These are phyloP conservation scores for Alethe diademata DNA, from an alignment of 2,113 vertebrate species.

Conservation along the genomic window DNA sequence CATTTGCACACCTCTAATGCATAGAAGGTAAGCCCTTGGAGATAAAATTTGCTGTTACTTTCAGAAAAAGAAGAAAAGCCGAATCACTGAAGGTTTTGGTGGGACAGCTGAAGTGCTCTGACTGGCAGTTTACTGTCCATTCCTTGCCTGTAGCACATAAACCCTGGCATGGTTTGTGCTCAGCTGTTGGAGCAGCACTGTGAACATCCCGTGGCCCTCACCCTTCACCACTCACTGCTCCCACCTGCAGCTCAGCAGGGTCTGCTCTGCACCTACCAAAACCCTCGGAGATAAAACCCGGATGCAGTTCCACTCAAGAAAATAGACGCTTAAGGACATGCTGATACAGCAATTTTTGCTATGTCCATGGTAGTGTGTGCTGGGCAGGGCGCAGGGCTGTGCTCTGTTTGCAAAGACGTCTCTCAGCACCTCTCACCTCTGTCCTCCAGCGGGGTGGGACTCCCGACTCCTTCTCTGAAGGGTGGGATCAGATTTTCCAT, in stretches of 20 bases:
- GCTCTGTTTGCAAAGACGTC: background rate
- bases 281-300: background rate
- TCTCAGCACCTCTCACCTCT: background rate
- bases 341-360: background rate
- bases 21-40: background rate
- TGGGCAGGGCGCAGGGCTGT: rapidly evolving
- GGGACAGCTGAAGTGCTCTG: background rate
- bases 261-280: background rate
- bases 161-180: rapidly evolving
- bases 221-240: background rate
- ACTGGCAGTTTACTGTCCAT: rapidly evolving
- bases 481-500: background rate
- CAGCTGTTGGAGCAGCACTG: rapidly evolving
- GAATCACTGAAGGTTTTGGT: rapidly evolving
- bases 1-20: background rate
- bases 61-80: background rate
- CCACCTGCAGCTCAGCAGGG: background rate
- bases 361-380: rapidly evolving
- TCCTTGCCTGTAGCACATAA: background rate
- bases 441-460: rapidly evolving
- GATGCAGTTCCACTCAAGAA: background rate
- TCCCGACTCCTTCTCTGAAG: background rate
- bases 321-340: background rate
- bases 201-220: rapidly evolving
- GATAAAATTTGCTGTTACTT: background rate